Percentiles rank a stretch among this genome's conserved stretches.
Conservation (phyloP, 2,888 invertebrate genomes). For the Conops quadrifasciatus region DNA sequence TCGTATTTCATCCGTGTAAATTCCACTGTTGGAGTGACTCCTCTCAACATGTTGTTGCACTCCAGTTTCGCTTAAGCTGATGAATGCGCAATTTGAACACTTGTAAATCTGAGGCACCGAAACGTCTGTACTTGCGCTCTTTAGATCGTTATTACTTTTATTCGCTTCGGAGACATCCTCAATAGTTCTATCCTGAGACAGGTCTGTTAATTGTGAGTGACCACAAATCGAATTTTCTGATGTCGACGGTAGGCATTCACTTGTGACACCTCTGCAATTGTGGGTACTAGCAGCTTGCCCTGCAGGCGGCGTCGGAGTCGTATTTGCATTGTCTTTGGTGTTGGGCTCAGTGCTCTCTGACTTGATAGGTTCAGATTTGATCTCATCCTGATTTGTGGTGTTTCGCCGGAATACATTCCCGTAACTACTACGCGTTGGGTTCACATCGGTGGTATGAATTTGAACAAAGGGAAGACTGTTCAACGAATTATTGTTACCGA, state of each 20-base stretch:
- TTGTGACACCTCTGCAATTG: slow-evolving; percentile 28
- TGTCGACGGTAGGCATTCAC: slow-evolving; percentile 9
- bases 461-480: slow-evolving; percentile 57
- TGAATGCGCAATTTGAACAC: slow-evolving; percentile 58
- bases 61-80: slow-evolving; percentile 52
- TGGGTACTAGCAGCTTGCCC: slow-evolving; percentile 40
- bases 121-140: slow-evolving; percentile 20
- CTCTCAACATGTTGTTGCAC: slow-evolving; percentile 45
- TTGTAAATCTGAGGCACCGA: slow-evolving; percentile 46
- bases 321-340: slow-evolving; percentile 57
- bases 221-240: slow-evolving; percentile 10
- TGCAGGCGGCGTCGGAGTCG: slow-evolving; percentile 53
- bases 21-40: not conserved
- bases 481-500: slow-evolving; percentile 10
- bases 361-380: slow-evolving; percentile 64
- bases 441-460: slow-evolving; percentile 60
- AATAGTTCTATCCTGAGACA: not conserved
- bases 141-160: slow-evolving; percentile 14
- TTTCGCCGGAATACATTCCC: slow-evolving; percentile 57
- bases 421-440: slow-evolving; percentile 56
- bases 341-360: slow-evolving; percentile 55
- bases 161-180: not conserved
- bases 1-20: slow-evolving; percentile 17
- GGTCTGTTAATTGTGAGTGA: not conserved
- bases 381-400: slow-evolving; percentile 55